Evolutionary conservation across 2,888 invertebrate genomes (phyloP).

Genomic region (Seira sanloemensis): DNA sequence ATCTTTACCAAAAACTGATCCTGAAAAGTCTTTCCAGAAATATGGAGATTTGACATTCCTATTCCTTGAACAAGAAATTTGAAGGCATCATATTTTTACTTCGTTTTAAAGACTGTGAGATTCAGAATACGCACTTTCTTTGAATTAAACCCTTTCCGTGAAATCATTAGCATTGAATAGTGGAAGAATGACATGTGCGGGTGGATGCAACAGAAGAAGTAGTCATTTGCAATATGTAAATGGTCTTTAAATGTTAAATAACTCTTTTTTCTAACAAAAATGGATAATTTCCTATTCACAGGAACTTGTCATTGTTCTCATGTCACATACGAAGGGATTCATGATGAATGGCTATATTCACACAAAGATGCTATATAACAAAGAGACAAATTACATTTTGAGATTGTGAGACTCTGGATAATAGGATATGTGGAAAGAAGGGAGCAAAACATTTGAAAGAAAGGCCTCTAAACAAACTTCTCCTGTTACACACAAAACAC

Average conservation of each 20-base stretch:
- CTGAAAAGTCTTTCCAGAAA: too few relatives aligned
- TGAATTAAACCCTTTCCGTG: not conserved
- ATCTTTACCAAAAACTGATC: too few relatives aligned
- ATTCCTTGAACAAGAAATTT: too few relatives aligned
- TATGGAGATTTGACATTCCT: too few relatives aligned
- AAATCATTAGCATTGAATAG: conserved; percentile 9
- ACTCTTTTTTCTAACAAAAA: not conserved
- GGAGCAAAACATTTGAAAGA: too few relatives aligned
- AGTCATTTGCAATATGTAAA: not conserved
- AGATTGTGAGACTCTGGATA: not conserved
- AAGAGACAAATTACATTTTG: not conserved
- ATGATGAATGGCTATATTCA: not conserved
- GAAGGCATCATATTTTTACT: too few relatives aligned
- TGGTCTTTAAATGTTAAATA: conserved; percentile 2
- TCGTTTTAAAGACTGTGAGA: too few relatives aligned
- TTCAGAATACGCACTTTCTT: too few relatives aligned
- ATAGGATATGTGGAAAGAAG: not conserved
- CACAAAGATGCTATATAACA: not conserved
- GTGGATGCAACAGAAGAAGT: not conserved
- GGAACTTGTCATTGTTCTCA: not conserved
- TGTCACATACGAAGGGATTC: not conserved
- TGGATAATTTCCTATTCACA: conserved; percentile 9
- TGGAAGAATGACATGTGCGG: not conserved
- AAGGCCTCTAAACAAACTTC: conserved; percentile 3
- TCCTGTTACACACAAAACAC: not conserved